Evolutionary conservation across 2,113 vertebrate genomes (phyloP).

Genomic region (Oceanodroma tethys): DNA sequence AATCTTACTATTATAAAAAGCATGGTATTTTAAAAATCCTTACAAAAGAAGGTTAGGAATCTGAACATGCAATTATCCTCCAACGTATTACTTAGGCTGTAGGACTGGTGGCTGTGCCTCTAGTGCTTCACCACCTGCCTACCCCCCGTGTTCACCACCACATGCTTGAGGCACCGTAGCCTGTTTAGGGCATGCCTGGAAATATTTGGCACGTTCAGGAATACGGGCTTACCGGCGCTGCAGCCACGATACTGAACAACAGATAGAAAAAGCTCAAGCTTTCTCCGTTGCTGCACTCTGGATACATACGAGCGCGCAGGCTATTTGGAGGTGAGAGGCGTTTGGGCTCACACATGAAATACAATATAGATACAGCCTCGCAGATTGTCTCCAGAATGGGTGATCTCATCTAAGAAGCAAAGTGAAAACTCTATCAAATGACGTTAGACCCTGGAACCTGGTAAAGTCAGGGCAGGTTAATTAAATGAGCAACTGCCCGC

Average conservation of each 20-base stretch:
- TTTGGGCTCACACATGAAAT: neutral
- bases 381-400: neutral
- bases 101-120: neutral
- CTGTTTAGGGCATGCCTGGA: neutral
- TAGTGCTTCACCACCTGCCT: neutral
- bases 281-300: neutral
- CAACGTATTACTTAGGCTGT: neutral
- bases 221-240: neutral
- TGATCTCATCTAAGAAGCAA: neutral
- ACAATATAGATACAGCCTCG: neutral
- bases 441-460: neutral
- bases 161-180: rapidly evolving
- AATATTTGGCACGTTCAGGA: neutral
- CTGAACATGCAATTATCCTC: neutral
- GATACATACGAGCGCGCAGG: rapidly evolving
- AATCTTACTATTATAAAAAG: neutral
- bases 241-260: neutral
- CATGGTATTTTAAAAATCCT: neutral
- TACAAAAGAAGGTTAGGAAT: neutral
- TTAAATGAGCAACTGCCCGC: constrained; percentile 34
- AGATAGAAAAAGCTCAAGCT: neutral
- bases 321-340: neutral
- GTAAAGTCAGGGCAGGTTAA: constrained; percentile 29
- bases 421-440: constrained; percentile 33
- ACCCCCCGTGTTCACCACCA: rapidly evolving